phyloP scores from a whole-genome alignment of 2,113 vertebrate genomes.

The Bufo bufo region DNA sequence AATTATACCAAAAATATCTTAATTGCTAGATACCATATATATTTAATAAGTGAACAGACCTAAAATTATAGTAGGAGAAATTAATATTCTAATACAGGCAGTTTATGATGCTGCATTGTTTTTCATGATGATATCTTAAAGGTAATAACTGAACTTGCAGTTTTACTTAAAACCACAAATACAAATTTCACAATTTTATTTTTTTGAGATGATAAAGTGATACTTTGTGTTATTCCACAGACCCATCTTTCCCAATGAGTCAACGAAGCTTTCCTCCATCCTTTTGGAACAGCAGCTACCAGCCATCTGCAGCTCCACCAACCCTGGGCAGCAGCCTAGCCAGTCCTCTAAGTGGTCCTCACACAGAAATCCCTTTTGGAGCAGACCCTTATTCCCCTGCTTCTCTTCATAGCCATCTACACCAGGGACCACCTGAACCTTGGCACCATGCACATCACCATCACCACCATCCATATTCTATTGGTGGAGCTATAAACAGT shows the following conservation, averaged over 20 bases:
- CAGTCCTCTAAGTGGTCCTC: conserved; percentile 77
- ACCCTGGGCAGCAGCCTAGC: conserved; percentile 72
- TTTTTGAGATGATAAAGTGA: not conserved
- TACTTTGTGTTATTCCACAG: conserved; percentile 66
- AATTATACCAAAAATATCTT: no score
- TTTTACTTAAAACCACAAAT: not conserved
- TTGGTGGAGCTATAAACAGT: conserved; percentile 78
- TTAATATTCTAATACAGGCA: not conserved
- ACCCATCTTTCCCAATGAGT: conserved; percentile 93
- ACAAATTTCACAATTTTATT: not conserved
- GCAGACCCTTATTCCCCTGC: conserved; percentile 85
- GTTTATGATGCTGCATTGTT: not conserved
- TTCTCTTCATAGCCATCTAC: conserved; percentile 89
- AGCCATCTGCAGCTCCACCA: conserved; percentile 76
- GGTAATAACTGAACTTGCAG: not conserved
- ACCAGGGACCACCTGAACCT: conserved; percentile 85
- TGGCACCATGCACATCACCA: conserved; percentile 90
- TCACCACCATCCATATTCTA: conserved; percentile 87
- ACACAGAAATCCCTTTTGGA: conserved; percentile 87
- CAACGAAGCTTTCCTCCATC: conserved; percentile 94
- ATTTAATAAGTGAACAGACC: not conserved
- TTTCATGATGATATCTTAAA: not conserved
- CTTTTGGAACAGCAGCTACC: conserved; percentile 98
- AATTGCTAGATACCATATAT: no score
- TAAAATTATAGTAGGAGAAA: no score